phyloP scores from a whole-genome alignment of 2,888 invertebrate species.

The Biston betularia region DNA sequence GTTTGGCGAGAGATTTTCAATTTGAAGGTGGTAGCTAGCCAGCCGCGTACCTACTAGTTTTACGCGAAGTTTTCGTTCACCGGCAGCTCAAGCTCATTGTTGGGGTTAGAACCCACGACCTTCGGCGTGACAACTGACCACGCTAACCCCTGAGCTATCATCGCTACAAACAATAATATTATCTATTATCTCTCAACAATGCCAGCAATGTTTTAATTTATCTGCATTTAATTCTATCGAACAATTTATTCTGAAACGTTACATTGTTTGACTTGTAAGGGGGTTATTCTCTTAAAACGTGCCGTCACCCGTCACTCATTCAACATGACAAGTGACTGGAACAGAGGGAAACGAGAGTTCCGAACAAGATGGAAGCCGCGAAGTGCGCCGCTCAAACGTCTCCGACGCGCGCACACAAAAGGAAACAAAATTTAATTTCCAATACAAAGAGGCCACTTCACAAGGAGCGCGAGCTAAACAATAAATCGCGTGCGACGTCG shows the following conservation, averaged over 20 bases:
- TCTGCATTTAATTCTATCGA: neutral
- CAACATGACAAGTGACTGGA: conserved; percentile 20
- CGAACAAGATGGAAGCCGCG: conserved; percentile 25
- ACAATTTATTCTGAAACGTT: conserved; percentile 1
- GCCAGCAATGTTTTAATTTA: neutral
- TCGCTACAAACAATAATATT: too few species aligned
- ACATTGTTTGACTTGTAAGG: conserved; percentile 16
- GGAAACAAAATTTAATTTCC: conserved; percentile 49
- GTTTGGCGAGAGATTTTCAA: too few species aligned
- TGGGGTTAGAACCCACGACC: too few species aligned
- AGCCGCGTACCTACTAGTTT: too few species aligned
- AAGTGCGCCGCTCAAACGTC: conserved; percentile 34
- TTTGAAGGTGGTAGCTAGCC: too few species aligned
- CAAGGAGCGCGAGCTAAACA: conserved; percentile 38
- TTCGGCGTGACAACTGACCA: too few species aligned
- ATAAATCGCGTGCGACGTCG: conserved; percentile 51
- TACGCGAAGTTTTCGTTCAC: too few species aligned
- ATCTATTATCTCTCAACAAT: too few species aligned
- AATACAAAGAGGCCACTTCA: conserved; percentile 43
- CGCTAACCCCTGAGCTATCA: too few species aligned
- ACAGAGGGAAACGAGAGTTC: conserved; percentile 17
- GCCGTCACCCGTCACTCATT: conserved; percentile 13
- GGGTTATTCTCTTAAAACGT: conserved; percentile 14
- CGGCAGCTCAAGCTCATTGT: too few species aligned
- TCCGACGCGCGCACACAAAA: conserved; percentile 43